These are phyloP conservation scores for Hipparchia sbordonii DNA, from an alignment of 2,888 invertebrate species.

Conservation along the genomic window DNA sequence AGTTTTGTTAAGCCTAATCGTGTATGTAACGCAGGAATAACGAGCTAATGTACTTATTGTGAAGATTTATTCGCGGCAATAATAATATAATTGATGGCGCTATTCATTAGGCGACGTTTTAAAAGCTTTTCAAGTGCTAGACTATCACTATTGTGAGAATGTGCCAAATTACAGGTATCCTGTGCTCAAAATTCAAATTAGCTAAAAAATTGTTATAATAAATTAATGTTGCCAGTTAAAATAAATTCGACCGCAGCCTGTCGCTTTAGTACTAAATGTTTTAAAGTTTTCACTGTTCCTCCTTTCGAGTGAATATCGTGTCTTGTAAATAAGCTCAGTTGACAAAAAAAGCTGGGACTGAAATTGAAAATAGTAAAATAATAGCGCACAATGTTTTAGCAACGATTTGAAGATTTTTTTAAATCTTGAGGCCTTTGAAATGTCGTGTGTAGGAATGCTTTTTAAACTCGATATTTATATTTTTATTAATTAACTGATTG, in stretches of 20 bases:
- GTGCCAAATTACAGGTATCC: slow-evolving; percentile 38
- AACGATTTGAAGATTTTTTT: background rate
- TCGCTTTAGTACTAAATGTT: slow-evolving; percentile 36
- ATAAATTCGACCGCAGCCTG: slow-evolving; percentile 29
- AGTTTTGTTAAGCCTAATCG: slow-evolving; percentile 53
- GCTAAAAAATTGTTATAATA: slow-evolving; percentile 11
- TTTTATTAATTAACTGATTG: background rate
- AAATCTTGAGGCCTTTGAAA: slow-evolving; percentile 9
- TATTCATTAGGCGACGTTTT: background rate
- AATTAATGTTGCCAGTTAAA: slow-evolving; percentile 29
- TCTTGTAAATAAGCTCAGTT: slow-evolving; percentile 38
- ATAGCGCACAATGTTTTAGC: slow-evolving; percentile 42
- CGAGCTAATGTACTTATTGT: slow-evolving; percentile 51
- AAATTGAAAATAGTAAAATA: slow-evolving; percentile 49
- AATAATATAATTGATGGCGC: slow-evolving; percentile 27
- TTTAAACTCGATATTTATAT: background rate
- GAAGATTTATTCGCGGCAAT: slow-evolving; percentile 39
- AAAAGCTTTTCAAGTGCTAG: background rate
- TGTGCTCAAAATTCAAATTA: slow-evolving; percentile 40
- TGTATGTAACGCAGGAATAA: slow-evolving; percentile 47
- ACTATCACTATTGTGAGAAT: background rate
- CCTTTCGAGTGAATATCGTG: slow-evolving; percentile 10
- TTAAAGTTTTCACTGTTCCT: slow-evolving; percentile 30
- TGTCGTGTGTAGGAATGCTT: background rate
- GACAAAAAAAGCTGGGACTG: slow-evolving; percentile 36